phyloP scores from a whole-genome alignment of 2,113 vertebrate genomes.

The Thryonomys swinderianus region DNA sequence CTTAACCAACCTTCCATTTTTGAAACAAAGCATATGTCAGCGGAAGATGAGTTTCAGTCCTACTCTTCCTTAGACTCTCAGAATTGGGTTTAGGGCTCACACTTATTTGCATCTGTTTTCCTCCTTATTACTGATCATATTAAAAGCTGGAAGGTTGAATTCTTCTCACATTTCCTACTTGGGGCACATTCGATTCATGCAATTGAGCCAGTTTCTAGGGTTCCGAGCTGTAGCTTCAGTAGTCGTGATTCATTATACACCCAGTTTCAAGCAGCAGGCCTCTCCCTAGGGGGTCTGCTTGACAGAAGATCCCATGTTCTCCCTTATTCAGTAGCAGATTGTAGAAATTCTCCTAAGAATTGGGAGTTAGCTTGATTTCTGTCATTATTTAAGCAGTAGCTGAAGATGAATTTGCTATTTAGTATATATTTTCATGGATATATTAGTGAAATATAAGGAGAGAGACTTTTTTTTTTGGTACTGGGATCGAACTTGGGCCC shows the following conservation, averaged over 20 bases:
- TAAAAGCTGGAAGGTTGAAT: not conserved
- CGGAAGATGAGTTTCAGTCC: not conserved
- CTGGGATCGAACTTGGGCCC: too few relatives aligned
- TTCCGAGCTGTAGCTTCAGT: not conserved
- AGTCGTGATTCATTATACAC: not conserved
- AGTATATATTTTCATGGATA: not conserved
- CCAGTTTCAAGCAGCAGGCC: not conserved
- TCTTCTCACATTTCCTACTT: not conserved
- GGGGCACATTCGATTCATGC: not conserved
- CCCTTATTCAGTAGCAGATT: not conserved
- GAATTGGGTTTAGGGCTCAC: not conserved
- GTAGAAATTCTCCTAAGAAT: not conserved
- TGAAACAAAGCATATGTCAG: not conserved
- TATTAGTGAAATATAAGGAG: not conserved
- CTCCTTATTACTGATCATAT: not conserved
- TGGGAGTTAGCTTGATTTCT: not conserved
- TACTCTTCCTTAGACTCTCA: not conserved
- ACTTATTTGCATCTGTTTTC: not conserved
- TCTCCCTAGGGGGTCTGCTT: not conserved
- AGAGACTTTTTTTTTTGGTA: too few relatives aligned
- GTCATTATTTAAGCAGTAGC: not conserved
- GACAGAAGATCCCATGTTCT: not conserved
- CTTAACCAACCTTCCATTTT: not conserved
- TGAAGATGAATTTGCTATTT: slow-evolving; percentile 31
- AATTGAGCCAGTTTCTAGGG: not conserved